phyloP scores from a whole-genome alignment of 2,888 invertebrate genomes.

The Coleophora deauratella region DNA sequence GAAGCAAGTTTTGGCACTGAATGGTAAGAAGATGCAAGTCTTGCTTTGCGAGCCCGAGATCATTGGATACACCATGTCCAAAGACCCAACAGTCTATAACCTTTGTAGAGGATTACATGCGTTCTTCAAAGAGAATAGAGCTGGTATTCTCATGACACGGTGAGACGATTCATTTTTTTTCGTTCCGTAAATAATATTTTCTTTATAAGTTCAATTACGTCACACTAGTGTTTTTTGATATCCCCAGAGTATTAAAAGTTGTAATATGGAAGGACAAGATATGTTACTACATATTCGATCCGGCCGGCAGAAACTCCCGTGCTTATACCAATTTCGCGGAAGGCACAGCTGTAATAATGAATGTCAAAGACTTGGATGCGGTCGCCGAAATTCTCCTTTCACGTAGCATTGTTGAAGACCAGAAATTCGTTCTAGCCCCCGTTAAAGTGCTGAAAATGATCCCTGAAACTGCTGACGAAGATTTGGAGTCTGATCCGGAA shows the following conservation, averaged over 20 bases:
- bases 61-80: constrained; percentile 63
- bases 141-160: constrained; percentile 66
- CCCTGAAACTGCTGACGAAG: constrained; percentile 53
- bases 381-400: constrained; percentile 67
- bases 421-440: constrained; percentile 63
- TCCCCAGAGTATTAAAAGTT: constrained; percentile 53
- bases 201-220: no score
- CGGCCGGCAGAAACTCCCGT: constrained; percentile 70
- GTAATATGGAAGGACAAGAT: constrained; percentile 75
- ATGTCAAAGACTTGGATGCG: constrained; percentile 65
- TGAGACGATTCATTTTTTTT: constrained; percentile 15
- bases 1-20: constrained; percentile 49
- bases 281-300: constrained; percentile 78
- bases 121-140: constrained; percentile 68
- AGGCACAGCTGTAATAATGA: constrained; percentile 73
- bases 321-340: constrained; percentile 59
- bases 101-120: constrained; percentile 70
- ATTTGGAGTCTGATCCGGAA: constrained; percentile 64
- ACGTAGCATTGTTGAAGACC: constrained; percentile 59
- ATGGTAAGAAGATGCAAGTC: constrained; percentile 57
- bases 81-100: constrained; percentile 60
- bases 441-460: constrained; percentile 63
- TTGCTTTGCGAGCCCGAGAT: constrained; percentile 58
- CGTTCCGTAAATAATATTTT: no score
- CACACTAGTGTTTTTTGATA: no score